These are phyloP conservation scores for Apantesis nais DNA, from an alignment of 2,888 invertebrate genomes.

Conservation along the genomic window DNA sequence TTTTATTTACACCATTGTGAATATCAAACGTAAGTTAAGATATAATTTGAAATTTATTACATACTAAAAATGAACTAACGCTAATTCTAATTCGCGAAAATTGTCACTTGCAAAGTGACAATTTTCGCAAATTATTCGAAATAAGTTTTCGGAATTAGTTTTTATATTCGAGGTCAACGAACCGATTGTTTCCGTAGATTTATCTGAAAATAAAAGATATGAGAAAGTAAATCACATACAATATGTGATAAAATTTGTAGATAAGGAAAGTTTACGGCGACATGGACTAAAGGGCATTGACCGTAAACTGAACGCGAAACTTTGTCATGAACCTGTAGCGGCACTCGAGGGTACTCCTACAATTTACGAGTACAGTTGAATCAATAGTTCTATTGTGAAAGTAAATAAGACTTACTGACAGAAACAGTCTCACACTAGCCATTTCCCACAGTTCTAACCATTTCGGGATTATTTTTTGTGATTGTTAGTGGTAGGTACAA, in stretches of 20 bases:
- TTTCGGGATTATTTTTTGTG: no score
- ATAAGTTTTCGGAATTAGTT: slow-evolving; percentile 5
- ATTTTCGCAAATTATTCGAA: slow-evolving; percentile 1
- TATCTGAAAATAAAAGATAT: slow-evolving; percentile 20
- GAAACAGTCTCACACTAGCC: no score
- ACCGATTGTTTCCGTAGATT: slow-evolving; percentile 32
- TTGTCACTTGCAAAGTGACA: not conserved
- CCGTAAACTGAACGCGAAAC: slow-evolving; percentile 8
- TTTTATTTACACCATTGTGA: not conserved
- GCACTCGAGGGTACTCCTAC: not conserved
- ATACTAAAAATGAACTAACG: not conserved
- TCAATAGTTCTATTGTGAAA: not conserved
- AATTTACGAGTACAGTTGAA: not conserved
- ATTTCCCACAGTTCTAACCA: no score
- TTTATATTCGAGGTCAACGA: slow-evolving; percentile 22
- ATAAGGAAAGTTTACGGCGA: slow-evolving; percentile 31
- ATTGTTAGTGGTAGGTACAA: no score
- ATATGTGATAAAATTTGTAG: slow-evolving; percentile 38
- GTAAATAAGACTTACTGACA: no score
- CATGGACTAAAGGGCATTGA: slow-evolving; percentile 12
- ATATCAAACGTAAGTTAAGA: not conserved
- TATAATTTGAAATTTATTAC: not conserved
- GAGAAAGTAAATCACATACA: slow-evolving; percentile 33
- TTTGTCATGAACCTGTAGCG: not conserved
- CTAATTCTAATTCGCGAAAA: no score